phyloP scores from a whole-genome alignment of 2,888 invertebrate genomes.

The Harpagoxenus sublaevis region DNA sequence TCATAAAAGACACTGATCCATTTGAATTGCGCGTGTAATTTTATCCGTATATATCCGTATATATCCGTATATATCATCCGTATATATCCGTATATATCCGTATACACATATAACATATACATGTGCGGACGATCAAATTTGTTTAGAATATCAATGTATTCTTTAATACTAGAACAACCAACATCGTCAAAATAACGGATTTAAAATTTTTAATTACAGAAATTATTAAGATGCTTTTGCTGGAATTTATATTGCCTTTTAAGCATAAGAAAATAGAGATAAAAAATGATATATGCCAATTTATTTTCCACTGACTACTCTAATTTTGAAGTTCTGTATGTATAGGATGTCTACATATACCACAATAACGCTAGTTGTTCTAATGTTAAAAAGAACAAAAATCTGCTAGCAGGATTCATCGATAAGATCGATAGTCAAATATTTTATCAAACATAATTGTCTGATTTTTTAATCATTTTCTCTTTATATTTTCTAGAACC shows the following conservation, averaged over 20 bases:
- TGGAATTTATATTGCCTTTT: not conserved
- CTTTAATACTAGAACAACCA: not conserved
- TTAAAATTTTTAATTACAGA: not conserved
- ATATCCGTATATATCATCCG: not conserved
- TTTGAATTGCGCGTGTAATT: not conserved
- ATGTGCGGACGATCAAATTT: not conserved
- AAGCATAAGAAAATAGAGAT: not conserved
- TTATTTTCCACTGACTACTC: not conserved
- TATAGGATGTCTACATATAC: not conserved
- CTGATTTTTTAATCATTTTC: not conserved
- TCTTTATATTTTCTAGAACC: not conserved
- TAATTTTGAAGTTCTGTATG: not conserved
- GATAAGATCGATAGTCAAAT: not conserved
- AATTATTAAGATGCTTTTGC: not conserved
- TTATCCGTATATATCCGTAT: not conserved
- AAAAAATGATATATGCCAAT: not conserved
- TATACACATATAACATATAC: not conserved
- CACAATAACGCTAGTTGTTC: not conserved
- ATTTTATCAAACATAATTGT: not conserved
- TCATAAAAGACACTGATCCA: not conserved
- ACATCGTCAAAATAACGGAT: not conserved
- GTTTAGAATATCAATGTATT: not conserved
- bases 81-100: not conserved
- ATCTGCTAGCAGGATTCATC: not conserved
- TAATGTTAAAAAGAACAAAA: not conserved